phyloP scores from a whole-genome alignment of 2,888 invertebrate species.

The Aphodius sticticus region DNA sequence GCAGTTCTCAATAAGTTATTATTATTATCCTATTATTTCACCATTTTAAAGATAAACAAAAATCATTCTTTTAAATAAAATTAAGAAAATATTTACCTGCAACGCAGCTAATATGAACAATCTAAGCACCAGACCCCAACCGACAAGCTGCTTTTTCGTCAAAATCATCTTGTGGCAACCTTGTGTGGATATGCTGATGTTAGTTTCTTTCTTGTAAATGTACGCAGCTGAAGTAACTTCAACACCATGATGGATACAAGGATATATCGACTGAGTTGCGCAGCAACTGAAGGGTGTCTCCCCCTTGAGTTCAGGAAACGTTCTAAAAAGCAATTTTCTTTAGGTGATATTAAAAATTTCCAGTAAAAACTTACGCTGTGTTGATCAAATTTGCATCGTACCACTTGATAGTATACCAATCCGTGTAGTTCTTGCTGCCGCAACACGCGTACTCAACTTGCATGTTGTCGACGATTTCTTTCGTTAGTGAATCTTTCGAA shows the following conservation, averaged over 20 bases:
- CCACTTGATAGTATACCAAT: constrained; percentile 72
- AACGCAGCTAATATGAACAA: constrained; percentile 48
- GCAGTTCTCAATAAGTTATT: too few relatives aligned
- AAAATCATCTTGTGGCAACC: constrained; percentile 55
- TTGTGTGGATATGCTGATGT: constrained; percentile 55
- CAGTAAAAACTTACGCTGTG: constrained; percentile 35
- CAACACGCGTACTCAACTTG: constrained; percentile 72
- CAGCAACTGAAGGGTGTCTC: constrained; percentile 73
- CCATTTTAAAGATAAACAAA: background rate
- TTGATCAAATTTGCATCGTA: constrained; percentile 61
- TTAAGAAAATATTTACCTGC: constrained; percentile 44
- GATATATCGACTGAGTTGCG: constrained; percentile 63
- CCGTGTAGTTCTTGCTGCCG: constrained; percentile 67
- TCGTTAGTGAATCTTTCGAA: constrained; percentile 63
- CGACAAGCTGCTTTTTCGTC: constrained; percentile 50
- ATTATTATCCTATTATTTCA: too few relatives aligned
- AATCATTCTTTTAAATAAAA: background rate
- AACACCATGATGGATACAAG: constrained; percentile 68
- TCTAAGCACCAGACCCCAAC: constrained; percentile 54
- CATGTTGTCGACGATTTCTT: constrained; percentile 66
- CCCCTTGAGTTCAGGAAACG: constrained; percentile 50
- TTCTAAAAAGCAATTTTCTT: constrained; percentile 28
- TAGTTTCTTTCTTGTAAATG: constrained; percentile 62
- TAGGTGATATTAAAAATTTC: constrained; percentile 15
- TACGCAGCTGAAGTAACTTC: constrained; percentile 64